Conservation (phyloP, 1,140 invertebrate genomes). For the Polypedilum pembai region DNA sequence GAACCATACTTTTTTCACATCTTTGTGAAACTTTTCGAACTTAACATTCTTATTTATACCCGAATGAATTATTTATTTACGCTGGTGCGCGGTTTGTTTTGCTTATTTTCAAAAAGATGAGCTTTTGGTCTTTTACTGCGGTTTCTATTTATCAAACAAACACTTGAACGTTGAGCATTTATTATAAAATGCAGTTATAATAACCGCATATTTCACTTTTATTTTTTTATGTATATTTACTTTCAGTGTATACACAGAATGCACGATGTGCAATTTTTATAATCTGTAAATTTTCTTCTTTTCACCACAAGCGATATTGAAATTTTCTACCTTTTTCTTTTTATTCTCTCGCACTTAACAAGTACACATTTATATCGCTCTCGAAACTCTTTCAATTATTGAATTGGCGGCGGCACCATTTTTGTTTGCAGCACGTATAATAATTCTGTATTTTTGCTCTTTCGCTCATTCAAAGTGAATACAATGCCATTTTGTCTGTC, state of each 20-base stretch:
- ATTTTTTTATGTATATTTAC: background rate
- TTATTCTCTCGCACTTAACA: background rate
- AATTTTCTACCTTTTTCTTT: background rate
- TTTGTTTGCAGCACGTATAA: background rate
- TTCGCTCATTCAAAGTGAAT: background rate
- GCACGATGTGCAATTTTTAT: background rate
- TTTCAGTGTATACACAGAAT: background rate
- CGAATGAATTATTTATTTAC: background rate
- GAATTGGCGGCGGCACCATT: background rate
- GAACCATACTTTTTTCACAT: background rate
- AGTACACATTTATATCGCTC: background rate
- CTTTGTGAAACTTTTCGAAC: background rate
- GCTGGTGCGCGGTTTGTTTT: no score
- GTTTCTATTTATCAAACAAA: background rate
- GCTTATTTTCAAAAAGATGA: no score
- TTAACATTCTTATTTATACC: background rate
- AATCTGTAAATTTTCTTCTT: background rate
- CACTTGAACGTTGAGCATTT: background rate
- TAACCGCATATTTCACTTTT: background rate
- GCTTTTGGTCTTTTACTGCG: background rate
- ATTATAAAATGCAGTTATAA: background rate
- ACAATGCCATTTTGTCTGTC: background rate
- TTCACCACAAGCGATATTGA: conserved; percentile 11
- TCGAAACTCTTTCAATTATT: background rate
- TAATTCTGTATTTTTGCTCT: background rate